Evolutionary conservation across 2,797 vertebrate species (phyloP).

Genomic region (Lerista edwardsae): DNA sequence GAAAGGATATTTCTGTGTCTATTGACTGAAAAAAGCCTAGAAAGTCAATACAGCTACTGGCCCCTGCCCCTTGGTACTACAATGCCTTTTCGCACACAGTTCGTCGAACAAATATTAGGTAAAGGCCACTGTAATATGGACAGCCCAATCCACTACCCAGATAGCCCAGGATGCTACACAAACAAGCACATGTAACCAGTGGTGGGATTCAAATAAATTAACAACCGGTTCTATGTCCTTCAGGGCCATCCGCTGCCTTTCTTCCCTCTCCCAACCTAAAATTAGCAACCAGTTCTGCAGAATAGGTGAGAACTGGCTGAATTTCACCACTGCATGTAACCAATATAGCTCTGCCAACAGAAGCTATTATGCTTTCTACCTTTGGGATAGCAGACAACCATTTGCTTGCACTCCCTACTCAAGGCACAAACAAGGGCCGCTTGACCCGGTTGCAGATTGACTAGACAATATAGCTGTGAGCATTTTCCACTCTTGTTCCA

Average conservation of each 20-base stretch:
- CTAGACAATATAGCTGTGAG: background rate
- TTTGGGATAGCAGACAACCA: background rate
- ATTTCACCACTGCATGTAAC: too few species aligned
- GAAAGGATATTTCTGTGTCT: background rate
- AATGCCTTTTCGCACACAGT: background rate
- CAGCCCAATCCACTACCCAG: background rate
- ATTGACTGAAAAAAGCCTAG: background rate
- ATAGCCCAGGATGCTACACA: background rate
- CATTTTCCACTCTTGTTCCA: background rate
- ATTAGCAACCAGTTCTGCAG: too few species aligned
- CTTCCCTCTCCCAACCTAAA: too few species aligned
- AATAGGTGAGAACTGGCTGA: too few species aligned
- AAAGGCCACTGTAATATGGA: background rate
- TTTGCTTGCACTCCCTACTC: background rate
- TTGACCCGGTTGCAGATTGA: background rate
- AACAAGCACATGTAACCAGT: background rate
- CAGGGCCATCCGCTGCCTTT: too few species aligned
- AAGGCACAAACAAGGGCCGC: background rate
- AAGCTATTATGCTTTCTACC: background rate
- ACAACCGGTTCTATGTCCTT: too few species aligned
- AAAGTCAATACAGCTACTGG: background rate
- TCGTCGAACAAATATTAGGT: background rate
- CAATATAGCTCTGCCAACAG: background rate
- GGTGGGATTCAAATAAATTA: too few species aligned
- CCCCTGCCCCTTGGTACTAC: background rate